Evolutionary conservation across 2,797 vertebrate genomes (phyloP).

Genomic region (Microctenopoma steveboyesi): DNA sequence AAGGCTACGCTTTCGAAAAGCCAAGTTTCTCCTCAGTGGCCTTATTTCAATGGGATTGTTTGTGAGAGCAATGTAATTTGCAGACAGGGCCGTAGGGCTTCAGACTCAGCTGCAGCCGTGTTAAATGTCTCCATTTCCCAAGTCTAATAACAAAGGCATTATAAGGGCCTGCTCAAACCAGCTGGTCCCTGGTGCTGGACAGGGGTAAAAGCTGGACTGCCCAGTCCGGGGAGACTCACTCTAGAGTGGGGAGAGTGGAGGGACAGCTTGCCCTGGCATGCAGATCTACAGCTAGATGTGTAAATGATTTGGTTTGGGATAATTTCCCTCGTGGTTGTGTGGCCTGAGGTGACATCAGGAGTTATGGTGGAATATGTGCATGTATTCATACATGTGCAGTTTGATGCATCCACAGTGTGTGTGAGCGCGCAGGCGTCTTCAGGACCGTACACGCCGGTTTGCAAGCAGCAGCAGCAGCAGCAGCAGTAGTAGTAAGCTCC

Average conservation of each 20-base stretch:
- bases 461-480: neutral
- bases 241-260: conserved; percentile 1
- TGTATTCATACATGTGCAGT: conserved; percentile 18
- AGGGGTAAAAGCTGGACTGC: conserved; percentile 48
- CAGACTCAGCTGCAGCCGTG: conserved; percentile 67
- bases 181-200: conserved; percentile 65
- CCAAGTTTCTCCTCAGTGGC: conserved; percentile 48
- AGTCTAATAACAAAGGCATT: conserved; percentile 68
- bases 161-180: conserved; percentile 59
- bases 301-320: conserved; percentile 43
- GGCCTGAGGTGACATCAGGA: conserved; percentile 23
- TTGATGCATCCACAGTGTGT: neutral
- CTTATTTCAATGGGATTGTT: conserved; percentile 68
- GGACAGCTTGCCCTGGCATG: conserved; percentile 45
- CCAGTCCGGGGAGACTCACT: conserved; percentile 52
- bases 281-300: conserved; percentile 39
- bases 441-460: neutral
- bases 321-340: conserved; percentile 51
- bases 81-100: conserved; percentile 68
- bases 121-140: conserved; percentile 74
- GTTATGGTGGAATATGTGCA: neutral
- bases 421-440: neutral
- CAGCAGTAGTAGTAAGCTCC: conserved; percentile 1
- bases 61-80: conserved; percentile 73
- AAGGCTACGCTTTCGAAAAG: conserved; percentile 17